Evolutionary conservation across 2,797 vertebrate genomes (phyloP), one percentile per base, ranked within the genome.

Genomic region (Denticeps clupeoides): DNA sequence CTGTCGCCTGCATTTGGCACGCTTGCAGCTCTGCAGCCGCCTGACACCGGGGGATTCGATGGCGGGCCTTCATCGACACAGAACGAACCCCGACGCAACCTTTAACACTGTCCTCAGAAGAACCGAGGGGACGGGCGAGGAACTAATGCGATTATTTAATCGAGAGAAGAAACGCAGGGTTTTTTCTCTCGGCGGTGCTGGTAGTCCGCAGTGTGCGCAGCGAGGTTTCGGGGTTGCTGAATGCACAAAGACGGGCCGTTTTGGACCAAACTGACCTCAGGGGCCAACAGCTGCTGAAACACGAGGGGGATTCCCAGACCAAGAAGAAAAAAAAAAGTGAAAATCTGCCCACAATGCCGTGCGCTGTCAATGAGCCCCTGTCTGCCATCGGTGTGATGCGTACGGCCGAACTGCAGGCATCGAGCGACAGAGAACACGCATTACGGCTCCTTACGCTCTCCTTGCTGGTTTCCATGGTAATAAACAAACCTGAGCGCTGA

Each of bases 241-340:
- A 43, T 44, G 19, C 22, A 37, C 28, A 47, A 35, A 35, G 40
- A 31, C 59, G 49, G 66, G 72, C 68, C 55, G 53, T 64, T 69
- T 71, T 43, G 55, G 53, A 53, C 50, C 48, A 58, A 47, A 56
- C 57, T 72, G 69, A 78, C 60, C 61, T 74, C 70, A 67, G 47
- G 61, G 46, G 59, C 54, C 56, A 43, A 68, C 70, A 68, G 69
- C 62, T 65, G 70, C 60, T 47, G 49, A 16, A 67, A 53, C 48
- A n/a, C 49, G 54, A 55, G 44, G 60, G 38, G 57, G 62, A 70
- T 61, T 49, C 47, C 26, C 18, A 47, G 41, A 28, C 41, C 52
- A 43, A 44, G 38, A 15, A 33, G 16, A 58, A 61, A 56, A 33
- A 63, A 52, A 56, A 43, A 35, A 29, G 38, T 4, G 18, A 5